Conservation (phyloP, 2,888 invertebrate genomes). For the Ditylenchus weischeri region DNA sequence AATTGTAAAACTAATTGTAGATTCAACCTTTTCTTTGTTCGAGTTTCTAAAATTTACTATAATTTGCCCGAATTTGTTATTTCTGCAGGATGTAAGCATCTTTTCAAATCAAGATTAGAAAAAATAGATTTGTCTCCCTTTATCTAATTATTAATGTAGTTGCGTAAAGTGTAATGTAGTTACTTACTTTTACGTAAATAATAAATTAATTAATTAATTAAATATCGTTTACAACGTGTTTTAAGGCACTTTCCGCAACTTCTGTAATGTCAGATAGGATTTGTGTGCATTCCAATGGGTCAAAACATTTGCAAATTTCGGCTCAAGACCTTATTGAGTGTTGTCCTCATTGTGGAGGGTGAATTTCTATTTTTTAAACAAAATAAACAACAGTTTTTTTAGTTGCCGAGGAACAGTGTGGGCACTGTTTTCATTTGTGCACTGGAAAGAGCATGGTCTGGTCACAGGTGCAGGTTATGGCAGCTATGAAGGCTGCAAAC, state of each 20-base stretch:
- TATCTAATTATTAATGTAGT: no score
- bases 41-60: no score
- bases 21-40: no score
- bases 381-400: slow-evolving; percentile 5
- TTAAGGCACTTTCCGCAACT: slow-evolving; percentile 37
- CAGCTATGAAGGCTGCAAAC: slow-evolving; percentile 37
- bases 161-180: no score
- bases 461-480: slow-evolving; percentile 38
- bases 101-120: no score
- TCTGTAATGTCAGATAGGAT: slow-evolving; percentile 58
- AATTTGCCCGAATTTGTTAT: no score
- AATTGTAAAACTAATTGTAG: no score
- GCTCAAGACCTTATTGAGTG: slow-evolving; percentile 60
- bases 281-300: slow-evolving; percentile 58
- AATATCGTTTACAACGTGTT: not conserved
- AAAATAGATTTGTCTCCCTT: no score
- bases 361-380: slow-evolving; percentile 27
- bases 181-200: no score
- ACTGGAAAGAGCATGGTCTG: slow-evolving; percentile 42
- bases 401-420: slow-evolving; percentile 43
- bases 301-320: slow-evolving; percentile 54
- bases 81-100: no score
- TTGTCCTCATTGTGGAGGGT: slow-evolving; percentile 56
- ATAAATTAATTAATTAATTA: no score
- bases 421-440: slow-evolving; percentile 47